Percentiles rank a stretch among this genome's conserved stretches.
Evolutionary conservation across 2,888 invertebrate genomes (phyloP).

Genomic region (Latrodectus hesperus): DNA sequence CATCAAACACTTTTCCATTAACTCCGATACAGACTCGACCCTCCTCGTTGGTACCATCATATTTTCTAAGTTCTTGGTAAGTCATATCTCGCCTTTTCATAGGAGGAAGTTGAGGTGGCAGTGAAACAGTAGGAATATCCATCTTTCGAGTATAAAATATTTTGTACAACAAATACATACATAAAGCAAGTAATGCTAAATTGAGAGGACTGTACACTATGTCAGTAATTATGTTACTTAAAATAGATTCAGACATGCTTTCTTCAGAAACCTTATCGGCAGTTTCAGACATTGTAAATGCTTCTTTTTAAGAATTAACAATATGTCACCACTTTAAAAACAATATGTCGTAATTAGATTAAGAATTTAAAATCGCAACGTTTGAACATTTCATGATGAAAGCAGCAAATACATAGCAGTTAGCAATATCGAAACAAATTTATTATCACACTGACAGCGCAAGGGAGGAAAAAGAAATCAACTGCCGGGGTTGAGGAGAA

Average conservation of each 20-base stretch:
- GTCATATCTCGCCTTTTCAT: conserved; percentile 85
- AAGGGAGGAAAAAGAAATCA: conserved; percentile 10
- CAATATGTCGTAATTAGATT: not conserved
- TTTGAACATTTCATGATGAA: not conserved
- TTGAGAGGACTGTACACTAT: conserved; percentile 64
- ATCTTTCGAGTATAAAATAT: conserved; percentile 51
- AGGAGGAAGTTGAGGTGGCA: conserved; percentile 51
- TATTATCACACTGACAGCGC: not conserved
- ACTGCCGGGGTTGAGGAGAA: conserved; percentile 12
- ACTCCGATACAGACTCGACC: conserved; percentile 93
- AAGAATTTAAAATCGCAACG: not conserved
- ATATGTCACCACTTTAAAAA: not conserved
- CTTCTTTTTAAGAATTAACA: not conserved
- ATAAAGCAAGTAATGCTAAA: conserved; percentile 51
- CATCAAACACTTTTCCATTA: conserved; percentile 96
- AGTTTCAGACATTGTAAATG: conserved; percentile 36
- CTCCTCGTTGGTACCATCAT: conserved; percentile 88
- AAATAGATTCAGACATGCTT: conserved; percentile 1
- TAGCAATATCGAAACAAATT: not conserved
- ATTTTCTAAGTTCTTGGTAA: conserved; percentile 87
- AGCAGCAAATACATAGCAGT: not conserved
- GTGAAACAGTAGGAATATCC: conserved; percentile 36
- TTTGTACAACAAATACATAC: conserved; percentile 58
- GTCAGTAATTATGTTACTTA: conserved; percentile 40
- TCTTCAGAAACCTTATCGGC: conserved; percentile 23